Percentiles rank a stretch among this genome's conserved stretches.
Evolutionary conservation across 1,140 invertebrate genomes (phyloP).

Genomic region (Caligus rogercresseyi): DNA sequence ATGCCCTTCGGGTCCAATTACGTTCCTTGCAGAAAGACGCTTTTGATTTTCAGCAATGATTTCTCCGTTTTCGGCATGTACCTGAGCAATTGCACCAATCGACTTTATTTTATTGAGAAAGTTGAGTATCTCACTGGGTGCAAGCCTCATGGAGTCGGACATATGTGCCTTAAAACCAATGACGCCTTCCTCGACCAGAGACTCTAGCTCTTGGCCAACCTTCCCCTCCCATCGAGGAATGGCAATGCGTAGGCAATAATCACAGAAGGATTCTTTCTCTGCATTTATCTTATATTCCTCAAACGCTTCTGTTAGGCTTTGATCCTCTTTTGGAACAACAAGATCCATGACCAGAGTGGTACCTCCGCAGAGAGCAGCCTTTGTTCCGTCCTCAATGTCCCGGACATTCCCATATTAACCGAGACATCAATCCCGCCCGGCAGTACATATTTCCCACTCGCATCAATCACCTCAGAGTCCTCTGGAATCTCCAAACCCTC

Average conservation of each 20-base stretch:
- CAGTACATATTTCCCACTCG: slow-evolving; percentile 36
- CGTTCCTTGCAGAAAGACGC: slow-evolving; percentile 59
- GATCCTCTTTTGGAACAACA: slow-evolving; percentile 56
- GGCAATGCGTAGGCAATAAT: slow-evolving; percentile 77
- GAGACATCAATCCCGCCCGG: slow-evolving; percentile 28
- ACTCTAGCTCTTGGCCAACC: slow-evolving; percentile 26
- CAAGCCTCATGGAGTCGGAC: slow-evolving; percentile 64
- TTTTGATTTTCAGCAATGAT: slow-evolving; percentile 45
- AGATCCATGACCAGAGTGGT: slow-evolving; percentile 84
- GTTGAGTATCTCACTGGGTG: slow-evolving; percentile 68
- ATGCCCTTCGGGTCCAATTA: slow-evolving; percentile 91
- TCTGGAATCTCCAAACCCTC: slow-evolving; percentile 34
- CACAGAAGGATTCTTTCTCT: slow-evolving; percentile 89
- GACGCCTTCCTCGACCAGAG: background rate
- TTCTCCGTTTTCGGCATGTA: slow-evolving; percentile 94
- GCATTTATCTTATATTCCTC: slow-evolving; percentile 69
- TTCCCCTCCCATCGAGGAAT: slow-evolving; percentile 71
- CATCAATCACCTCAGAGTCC: slow-evolving; percentile 34
- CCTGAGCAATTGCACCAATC: slow-evolving; percentile 43
- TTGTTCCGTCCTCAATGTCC: slow-evolving; percentile 44
- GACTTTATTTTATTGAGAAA: slow-evolving; percentile 42
- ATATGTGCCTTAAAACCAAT: background rate
- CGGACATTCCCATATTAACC: background rate
- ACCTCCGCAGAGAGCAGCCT: slow-evolving; percentile 67
- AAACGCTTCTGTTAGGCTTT: slow-evolving; percentile 73